Evolutionary conservation across 1,140 invertebrate genomes (phyloP), one percentile per base, ranked within the genome.

Genomic region (Leptinotarsa undecemlineata): DNA sequence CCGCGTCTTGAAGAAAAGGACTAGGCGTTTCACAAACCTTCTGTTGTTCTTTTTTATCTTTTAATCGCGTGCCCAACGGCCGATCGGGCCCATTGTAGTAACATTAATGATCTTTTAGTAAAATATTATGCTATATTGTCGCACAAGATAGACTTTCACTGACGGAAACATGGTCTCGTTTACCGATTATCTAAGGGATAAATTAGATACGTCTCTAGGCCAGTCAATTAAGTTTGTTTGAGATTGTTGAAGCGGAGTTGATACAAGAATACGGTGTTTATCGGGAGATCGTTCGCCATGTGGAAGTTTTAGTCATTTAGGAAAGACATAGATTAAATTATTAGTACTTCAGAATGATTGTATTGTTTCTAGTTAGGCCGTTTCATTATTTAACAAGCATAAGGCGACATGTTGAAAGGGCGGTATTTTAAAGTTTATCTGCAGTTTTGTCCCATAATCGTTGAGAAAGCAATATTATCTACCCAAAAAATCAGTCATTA

Each of bases 21-120:
- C 73, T 73, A 70, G 47, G 61, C 13, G 6, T 20, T 20, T 66
- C 51, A 33, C 48, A 73, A 6, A 68, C 76, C 76, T 75, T 78
- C 74, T 73, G 76, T 67, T 71, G 75, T 73, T 73, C 33, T 72
- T 69, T 42, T 67, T 77, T 78, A 78, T 78, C 76, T 75, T 66
- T 42, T 73, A 60, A 75, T 74, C 75, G 64, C 72, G 75, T 76
- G 75, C 68, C 75, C 68, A 79, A 77, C 77, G 77, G 78, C 78
- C 77, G 78, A 77, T 57, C 51, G 51, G 51, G 17, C 63, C 51
- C 42, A 23, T 42, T 67, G 23, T 67, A 26, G 21, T n/a, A 67
- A 33, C 64, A 67, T 67, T 67, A 76, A 76, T 33, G 67, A 61
- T 64, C 72, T 66, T 62, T 74, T 48, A 51, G 62, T 47, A 64